These are phyloP conservation scores for Alviniconcha strummeri DNA, from an alignment of 2,888 invertebrate genomes.

Conservation along the genomic window DNA sequence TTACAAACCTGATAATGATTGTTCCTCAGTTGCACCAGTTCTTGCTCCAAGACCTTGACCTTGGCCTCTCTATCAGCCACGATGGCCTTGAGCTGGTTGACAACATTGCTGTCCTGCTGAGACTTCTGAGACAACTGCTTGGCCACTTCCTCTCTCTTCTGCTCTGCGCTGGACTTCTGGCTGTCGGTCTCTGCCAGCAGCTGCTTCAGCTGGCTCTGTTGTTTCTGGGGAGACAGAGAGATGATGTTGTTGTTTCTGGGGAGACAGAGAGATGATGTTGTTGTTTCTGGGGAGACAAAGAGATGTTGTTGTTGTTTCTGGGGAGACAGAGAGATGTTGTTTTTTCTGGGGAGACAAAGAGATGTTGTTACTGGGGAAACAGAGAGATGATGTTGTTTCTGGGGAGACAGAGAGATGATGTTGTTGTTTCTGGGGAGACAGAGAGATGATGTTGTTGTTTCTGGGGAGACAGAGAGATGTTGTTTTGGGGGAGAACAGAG, in stretches of 20 bases:
- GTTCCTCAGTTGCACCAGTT: constrained; percentile 62
- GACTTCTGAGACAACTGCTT: constrained; percentile 59
- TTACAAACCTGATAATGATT: constrained; percentile 50
- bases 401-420: neutral
- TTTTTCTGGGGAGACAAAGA: neutral
- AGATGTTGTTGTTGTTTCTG: too few species aligned
- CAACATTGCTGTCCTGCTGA: constrained; percentile 68
- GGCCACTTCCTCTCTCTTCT: constrained; percentile 62
- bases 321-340: too few species aligned
- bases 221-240: constrained; percentile 33
- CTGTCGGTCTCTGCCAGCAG: constrained; percentile 54
- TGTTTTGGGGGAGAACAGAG: too few species aligned
- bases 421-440: too few species aligned
- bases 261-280: too few species aligned
- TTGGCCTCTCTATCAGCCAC: constrained; percentile 68
- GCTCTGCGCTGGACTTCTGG: constrained; percentile 34
- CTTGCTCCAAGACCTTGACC: constrained; percentile 65
- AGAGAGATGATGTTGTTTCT: constrained; percentile 34
- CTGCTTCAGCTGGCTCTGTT: constrained; percentile 42
- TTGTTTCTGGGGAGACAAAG: too few species aligned
- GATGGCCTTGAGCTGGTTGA: constrained; percentile 69
- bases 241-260: too few species aligned
- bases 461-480: too few species aligned
- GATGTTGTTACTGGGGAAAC: too few species aligned
- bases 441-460: too few species aligned